Evolutionary conservation across 2,888 invertebrate genomes (phyloP).

Genomic region (Xylota sylvarum): DNA sequence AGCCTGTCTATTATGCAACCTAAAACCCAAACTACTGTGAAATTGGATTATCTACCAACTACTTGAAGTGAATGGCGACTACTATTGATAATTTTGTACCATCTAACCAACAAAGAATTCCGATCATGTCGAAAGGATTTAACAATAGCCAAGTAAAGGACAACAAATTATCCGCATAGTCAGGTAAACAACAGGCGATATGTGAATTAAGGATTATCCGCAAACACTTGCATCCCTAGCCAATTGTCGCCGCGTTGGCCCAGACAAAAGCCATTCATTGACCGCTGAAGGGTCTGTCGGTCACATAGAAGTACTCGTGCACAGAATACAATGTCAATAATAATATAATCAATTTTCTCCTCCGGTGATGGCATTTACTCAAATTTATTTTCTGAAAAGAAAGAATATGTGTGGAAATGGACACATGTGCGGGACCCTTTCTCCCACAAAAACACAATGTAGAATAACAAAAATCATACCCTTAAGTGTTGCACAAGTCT

Average conservation of each 20-base stretch:
- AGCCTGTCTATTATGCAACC: conserved; percentile 15
- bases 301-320: conserved; percentile 47
- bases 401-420: conserved; percentile 23
- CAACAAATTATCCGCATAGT: conserved; percentile 4
- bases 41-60: conserved; percentile 63
- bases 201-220: conserved; percentile 49
- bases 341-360: conserved; percentile 69
- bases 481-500: conserved; percentile 71
- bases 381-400: conserved; percentile 33
- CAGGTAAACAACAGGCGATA: conserved; percentile 32
- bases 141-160: conserved; percentile 12
- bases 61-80: conserved; percentile 30
- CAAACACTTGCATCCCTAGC: conserved; percentile 62
- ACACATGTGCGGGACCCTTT: conserved; percentile 71
- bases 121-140: conserved; percentile 9
- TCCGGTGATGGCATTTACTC: conserved; percentile 15
- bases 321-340: conserved; percentile 68
- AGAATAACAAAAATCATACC: conserved; percentile 16
- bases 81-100: conserved; percentile 35
- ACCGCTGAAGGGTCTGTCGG: conserved; percentile 62
- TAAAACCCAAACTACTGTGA: conserved; percentile 60
- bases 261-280: conserved; percentile 66
- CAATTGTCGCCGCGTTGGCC: conserved; percentile 45
- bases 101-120: conserved; percentile 20
- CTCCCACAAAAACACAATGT: conserved; percentile 34